phyloP scores from a whole-genome alignment of 1,140 invertebrate genomes.

The Sesamia nonagrioides region DNA sequence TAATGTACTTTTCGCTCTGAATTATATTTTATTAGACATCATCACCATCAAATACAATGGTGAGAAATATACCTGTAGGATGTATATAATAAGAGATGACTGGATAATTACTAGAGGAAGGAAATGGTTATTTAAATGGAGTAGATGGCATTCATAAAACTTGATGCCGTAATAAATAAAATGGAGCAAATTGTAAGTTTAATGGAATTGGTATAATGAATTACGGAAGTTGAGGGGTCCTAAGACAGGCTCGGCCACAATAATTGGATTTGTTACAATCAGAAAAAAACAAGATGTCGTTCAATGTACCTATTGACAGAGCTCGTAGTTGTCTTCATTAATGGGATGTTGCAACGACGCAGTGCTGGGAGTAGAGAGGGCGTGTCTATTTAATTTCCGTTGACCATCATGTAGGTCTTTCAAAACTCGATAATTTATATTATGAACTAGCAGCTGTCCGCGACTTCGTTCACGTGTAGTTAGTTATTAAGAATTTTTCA shows the following conservation, averaged over 20 bases:
- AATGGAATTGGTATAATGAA: constrained; percentile 18
- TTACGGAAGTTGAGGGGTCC: constrained; percentile 20
- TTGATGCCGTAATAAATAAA: constrained; percentile 15
- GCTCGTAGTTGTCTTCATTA: constrained; percentile 24
- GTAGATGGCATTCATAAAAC: constrained; percentile 32
- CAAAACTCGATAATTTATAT: constrained; percentile 3
- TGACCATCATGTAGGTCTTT: constrained; percentile 53
- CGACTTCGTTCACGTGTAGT: too few relatives aligned
- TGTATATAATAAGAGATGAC: constrained; percentile 33
- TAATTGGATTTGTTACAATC: constrained; percentile 17
- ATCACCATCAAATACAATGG: constrained; percentile 19
- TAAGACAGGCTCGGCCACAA: background rate
- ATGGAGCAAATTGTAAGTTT: background rate
- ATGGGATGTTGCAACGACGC: constrained; percentile 12
- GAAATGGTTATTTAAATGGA: constrained; percentile 32
- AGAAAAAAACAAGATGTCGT: constrained; percentile 10
- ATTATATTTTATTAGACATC: constrained; percentile 12
- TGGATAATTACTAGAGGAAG: constrained; percentile 31
- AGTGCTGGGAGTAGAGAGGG: constrained; percentile 60
- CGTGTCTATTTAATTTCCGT: constrained; percentile 78
- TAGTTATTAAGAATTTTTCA: too few relatives aligned
- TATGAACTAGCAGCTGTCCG: too few relatives aligned
- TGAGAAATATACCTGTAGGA: constrained; percentile 13
- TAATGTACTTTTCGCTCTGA: background rate
- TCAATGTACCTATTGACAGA: background rate